Conservation (phyloP, 2,797 vertebrate genomes). For the Falco concolor region DNA sequence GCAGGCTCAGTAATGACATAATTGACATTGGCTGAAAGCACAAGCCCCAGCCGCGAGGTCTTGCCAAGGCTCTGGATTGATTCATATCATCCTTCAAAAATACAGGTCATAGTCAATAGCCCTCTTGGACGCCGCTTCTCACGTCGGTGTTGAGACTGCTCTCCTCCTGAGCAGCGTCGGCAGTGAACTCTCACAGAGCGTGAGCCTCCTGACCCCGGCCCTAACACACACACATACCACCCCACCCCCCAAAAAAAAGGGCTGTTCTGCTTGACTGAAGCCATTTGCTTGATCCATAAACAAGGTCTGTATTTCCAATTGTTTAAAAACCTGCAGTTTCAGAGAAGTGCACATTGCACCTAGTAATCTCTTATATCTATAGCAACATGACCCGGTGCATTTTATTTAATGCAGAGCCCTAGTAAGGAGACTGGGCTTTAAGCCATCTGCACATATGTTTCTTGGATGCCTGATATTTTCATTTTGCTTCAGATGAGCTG, state of each 20-base stretch:
- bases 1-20: slow-evolving; percentile 76
- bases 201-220: not conserved
- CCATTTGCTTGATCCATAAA: slow-evolving; percentile 39
- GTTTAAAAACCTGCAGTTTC: slow-evolving; percentile 55
- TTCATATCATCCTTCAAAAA: slow-evolving; percentile 66
- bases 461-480: slow-evolving; percentile 58
- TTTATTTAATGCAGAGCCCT: slow-evolving; percentile 62
- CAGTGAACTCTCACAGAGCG: not conserved
- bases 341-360: slow-evolving; percentile 15
- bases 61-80: slow-evolving; percentile 66
- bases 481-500: slow-evolving; percentile 62
- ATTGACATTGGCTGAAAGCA: slow-evolving; percentile 72
- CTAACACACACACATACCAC: too few species aligned
- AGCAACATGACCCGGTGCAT: slow-evolving; percentile 64
- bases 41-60: slow-evolving; percentile 17
- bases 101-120: slow-evolving; percentile 20
- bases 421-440: slow-evolving; percentile 56
- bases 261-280: slow-evolving; percentile 14
- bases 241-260: not conserved
- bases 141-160: not conserved
- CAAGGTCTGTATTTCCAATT: slow-evolving; percentile 38
- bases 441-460: slow-evolving; percentile 50
- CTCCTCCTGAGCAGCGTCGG: slow-evolving; percentile 2
- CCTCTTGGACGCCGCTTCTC: slow-evolving; percentile 12
- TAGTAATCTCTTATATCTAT: slow-evolving; percentile 59